phyloP scores from a whole-genome alignment of 2,797 vertebrate species.

The Ispidina lecontei region DNA sequence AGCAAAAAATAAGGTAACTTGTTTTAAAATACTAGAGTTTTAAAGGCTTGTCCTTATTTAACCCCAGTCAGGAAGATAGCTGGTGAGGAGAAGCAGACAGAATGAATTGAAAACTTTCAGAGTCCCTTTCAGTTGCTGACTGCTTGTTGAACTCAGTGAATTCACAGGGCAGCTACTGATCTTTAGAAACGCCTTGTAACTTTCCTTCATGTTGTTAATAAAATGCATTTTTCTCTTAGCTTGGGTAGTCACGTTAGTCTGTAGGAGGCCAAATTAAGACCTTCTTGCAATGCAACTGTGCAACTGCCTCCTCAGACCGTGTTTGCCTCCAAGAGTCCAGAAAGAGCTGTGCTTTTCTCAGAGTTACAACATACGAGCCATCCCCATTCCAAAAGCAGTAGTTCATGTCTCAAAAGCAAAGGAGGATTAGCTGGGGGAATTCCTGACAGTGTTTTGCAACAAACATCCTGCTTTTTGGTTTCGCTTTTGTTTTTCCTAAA shows the following conservation, averaged over 20 bases:
- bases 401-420: neutral
- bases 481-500: neutral
- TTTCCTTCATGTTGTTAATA: neutral
- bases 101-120: neutral
- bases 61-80: constrained; percentile 36
- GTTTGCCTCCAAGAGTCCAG: neutral
- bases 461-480: neutral
- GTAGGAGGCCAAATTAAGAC: neutral
- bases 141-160: neutral
- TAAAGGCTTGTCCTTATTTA: constrained; percentile 61
- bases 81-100: constrained; percentile 15
- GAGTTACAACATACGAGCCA: neutral
- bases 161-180: neutral
- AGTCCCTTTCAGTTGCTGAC: neutral
- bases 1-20: constrained; percentile 67
- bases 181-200: neutral
- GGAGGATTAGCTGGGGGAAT: constrained; percentile 2
- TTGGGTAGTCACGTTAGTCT: neutral
- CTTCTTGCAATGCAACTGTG: neutral
- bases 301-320: neutral
- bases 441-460: constrained; percentile 36
- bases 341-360: neutral
- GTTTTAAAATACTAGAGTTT: constrained; percentile 54
- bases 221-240: neutral
- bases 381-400: neutral